Percentiles rank a stretch among this genome's conserved stretches.
Evolutionary conservation across 2,113 vertebrate genomes (phyloP).

Genomic region (Burhinus bistriatus): DNA sequence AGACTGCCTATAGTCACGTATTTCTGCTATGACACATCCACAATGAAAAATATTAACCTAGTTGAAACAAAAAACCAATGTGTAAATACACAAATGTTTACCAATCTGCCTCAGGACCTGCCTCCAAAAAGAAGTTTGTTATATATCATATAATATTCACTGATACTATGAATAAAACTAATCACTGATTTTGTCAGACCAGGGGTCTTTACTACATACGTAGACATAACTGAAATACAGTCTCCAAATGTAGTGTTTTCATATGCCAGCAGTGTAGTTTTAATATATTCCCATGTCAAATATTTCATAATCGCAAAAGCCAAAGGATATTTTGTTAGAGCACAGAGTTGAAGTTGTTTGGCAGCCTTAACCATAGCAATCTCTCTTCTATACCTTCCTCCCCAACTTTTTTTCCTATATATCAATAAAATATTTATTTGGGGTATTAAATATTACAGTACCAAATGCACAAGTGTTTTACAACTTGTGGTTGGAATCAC

Average conservation of each 20-base stretch:
- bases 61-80: constrained; percentile 7
- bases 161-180: neutral
- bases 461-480: neutral
- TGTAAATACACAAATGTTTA: neutral
- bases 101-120: neutral
- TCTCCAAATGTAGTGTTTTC: neutral
- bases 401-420: neutral
- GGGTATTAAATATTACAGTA: neutral
- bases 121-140: neutral
- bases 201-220: neutral
- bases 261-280: neutral
- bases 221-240: neutral
- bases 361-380: neutral
- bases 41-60: constrained; percentile 99
- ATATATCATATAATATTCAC: neutral
- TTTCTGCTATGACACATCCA: constrained; percentile 96
- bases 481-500: neutral
- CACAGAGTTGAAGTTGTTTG: neutral
- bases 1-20: constrained; percentile 95
- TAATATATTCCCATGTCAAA: neutral
- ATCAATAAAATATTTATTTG: neutral
- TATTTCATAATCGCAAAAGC: neutral
- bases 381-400: neutral
- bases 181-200: neutral
- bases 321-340: neutral